Conservation (phyloP, 2,113 vertebrate species). For the Haliaeetus leucogaster region DNA sequence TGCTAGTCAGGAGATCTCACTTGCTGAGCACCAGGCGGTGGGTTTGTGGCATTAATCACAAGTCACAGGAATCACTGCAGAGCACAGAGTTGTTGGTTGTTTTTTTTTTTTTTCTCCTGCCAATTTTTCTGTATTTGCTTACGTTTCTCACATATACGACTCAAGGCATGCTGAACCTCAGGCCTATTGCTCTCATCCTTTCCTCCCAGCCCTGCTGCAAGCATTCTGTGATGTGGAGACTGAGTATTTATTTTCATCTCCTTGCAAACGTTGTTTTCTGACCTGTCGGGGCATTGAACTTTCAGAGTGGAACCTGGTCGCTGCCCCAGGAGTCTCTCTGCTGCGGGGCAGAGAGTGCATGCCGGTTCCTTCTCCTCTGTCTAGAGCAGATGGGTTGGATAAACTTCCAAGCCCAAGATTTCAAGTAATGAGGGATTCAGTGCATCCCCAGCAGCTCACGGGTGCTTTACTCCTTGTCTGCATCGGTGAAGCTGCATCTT, state of each 20-base stretch:
- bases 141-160: rapidly evolving
- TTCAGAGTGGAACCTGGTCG: rapidly evolving
- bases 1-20: background rate
- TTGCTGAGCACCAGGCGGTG: background rate
- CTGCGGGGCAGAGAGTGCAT: rapidly evolving
- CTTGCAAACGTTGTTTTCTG: background rate
- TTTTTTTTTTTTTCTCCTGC: background rate
- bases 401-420: background rate
- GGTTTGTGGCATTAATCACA: background rate
- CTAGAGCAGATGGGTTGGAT: background rate
- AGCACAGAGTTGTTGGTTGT: background rate
- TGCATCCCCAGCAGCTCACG: background rate
- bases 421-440: background rate
- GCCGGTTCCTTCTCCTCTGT: background rate
- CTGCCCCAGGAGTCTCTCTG: rapidly evolving
- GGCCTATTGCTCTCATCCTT: background rate
- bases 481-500: background rate
- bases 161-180: rapidly evolving
- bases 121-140: background rate
- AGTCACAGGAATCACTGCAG: background rate
- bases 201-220: background rate
- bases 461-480: background rate
- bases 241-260: background rate
- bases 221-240: background rate
- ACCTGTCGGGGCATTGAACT: rapidly evolving